phyloP scores from a whole-genome alignment of 2,113 vertebrate genomes.

The Tauraco erythrolophus region DNA sequence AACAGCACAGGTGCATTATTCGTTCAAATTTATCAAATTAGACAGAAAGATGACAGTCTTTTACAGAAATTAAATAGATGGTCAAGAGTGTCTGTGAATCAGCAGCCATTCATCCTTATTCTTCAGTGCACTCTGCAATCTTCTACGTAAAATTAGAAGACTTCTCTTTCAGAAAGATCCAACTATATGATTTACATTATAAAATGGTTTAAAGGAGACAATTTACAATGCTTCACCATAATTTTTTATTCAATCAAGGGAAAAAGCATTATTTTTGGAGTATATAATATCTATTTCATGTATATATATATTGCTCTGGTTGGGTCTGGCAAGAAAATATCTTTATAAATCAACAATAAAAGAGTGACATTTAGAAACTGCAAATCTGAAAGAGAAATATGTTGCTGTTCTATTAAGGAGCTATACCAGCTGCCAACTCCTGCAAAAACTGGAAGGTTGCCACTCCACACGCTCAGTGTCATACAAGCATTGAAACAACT shows the following conservation, averaged over 20 bases:
- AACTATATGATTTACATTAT: conserved; percentile 17
- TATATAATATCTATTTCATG: background rate
- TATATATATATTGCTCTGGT: background rate
- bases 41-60: background rate
- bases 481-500: background rate
- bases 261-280: background rate
- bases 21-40: background rate
- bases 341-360: conserved; percentile 39
- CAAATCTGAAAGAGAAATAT: conserved; percentile 49
- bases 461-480: background rate
- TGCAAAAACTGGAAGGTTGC: conserved; percentile 44
- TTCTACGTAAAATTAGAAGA: background rate
- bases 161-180: background rate
- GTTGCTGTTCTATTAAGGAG: conserved; percentile 44
- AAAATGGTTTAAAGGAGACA: background rate
- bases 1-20: background rate
- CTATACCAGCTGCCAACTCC: conserved; percentile 5
- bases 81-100: background rate
- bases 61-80: background rate
- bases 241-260: background rate
- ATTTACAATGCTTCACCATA: background rate
- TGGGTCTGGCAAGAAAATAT: background rate
- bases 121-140: background rate
- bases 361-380: conserved; percentile 50
- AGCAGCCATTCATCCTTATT: background rate